Evolutionary conservation across 2,113 vertebrate genomes (phyloP), one percentile per base, ranked within the genome.

Genomic region (Austrofundulus limnaeus): DNA sequence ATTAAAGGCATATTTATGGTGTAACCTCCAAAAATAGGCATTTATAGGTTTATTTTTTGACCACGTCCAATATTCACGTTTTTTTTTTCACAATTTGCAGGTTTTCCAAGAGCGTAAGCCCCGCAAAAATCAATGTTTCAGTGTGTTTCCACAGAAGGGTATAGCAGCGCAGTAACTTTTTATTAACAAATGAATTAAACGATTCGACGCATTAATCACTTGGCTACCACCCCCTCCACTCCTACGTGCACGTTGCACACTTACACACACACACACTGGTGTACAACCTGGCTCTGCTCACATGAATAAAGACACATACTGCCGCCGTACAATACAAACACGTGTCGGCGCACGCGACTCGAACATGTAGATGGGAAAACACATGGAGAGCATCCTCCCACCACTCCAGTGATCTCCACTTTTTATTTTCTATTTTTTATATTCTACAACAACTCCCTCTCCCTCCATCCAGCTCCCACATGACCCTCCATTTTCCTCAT

Each of bases 161-260:
- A n/a, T n/a, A n/a, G n/a, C n/a, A n/a, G n/a, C n/a, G n/a, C n/a
- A n/a, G n/a, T n/a, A n/a, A n/a, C n/a, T n/a, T n/a, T n/a, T n/a
- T n/a, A n/a, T n/a, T n/a, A n/a, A n/a, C n/a, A n/a, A n/a, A n/a
- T n/a, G n/a, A n/a, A n/a, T n/a, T n/a, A n/a, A n/a, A n/a, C n/a
- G n/a, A n/a, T n/a, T n/a, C n/a, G 87, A 89, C 59, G 70, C 89
- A 90, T 90, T 89, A 85, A 88, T 90, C 89, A 85, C 82, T 83
- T 62, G 77, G 78, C 82, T 80, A 85, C 80, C 58, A 14, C 80
- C 77, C 66, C 82, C 67, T 51, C 34, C 41, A 49, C 74, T 61
- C 61, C 56, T 43, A 61, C 62, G 25, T 45, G 19, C 61, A 52
- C 68, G 4, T 48, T 38, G 19, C 61, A 52, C 68, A 8, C 47